Conservation (phyloP, 2,888 invertebrate genomes). For the Cecidostiba fungosa region DNA sequence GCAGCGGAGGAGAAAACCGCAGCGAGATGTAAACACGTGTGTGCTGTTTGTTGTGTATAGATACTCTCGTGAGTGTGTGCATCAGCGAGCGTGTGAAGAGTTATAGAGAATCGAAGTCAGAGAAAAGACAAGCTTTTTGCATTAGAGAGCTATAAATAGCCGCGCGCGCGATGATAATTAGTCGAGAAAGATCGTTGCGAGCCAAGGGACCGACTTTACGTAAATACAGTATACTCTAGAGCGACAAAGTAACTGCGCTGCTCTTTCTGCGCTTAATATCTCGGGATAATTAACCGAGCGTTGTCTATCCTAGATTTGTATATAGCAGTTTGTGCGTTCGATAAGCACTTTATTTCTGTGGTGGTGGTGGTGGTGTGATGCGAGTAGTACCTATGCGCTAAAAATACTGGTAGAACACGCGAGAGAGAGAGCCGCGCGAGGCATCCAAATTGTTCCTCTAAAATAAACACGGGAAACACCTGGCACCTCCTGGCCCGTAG, state of each 20-base stretch:
- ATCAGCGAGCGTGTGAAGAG: background rate
- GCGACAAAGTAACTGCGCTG: no score
- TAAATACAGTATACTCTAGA: no score
- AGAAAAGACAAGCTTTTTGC: background rate
- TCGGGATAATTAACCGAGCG: background rate
- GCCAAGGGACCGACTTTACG: no score
- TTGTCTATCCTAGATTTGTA: no score
- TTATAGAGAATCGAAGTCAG: background rate
- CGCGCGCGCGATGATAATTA: background rate
- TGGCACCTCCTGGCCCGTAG: slow-evolving; percentile 57
- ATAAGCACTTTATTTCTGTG: slow-evolving; percentile 30
- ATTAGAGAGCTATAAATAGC: background rate
- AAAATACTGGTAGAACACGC: slow-evolving; percentile 30
- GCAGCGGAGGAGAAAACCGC: slow-evolving; percentile 57
- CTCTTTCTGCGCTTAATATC: no score
- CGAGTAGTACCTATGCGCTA: slow-evolving; percentile 16
- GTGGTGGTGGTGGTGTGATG: background rate
- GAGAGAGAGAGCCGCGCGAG: background rate
- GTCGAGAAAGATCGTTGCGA: background rate
- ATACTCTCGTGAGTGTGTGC: no score
- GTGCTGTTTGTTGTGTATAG: background rate
- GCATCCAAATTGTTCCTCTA: slow-evolving; percentile 65
- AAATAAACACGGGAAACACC: slow-evolving; percentile 68
- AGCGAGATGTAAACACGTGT: slow-evolving; percentile 55
- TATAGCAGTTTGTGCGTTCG: background rate